Evolutionary conservation across 2,113 vertebrate species (phyloP).

Genomic region (Catharus bicknelli): DNA sequence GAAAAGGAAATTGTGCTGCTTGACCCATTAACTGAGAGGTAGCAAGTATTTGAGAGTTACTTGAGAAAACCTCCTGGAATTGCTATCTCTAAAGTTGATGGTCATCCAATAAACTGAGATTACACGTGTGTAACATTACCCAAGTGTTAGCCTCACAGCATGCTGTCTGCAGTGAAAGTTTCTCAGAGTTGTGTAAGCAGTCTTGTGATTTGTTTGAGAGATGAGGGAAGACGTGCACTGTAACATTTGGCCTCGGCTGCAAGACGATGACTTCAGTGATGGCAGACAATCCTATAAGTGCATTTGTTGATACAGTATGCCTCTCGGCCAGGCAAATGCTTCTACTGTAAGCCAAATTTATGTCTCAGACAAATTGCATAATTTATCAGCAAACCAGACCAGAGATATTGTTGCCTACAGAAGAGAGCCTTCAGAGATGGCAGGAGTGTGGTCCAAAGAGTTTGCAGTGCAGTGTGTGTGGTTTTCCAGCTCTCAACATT

Average conservation of each 20-base stretch:
- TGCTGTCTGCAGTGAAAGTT: slow-evolving; percentile 27
- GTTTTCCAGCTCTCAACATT: neutral
- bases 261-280: neutral
- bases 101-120: slow-evolving; percentile 34
- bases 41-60: slow-evolving; percentile 15
- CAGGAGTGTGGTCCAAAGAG: slow-evolving; percentile 3
- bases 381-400: slow-evolving; percentile 41
- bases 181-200: slow-evolving; percentile 42
- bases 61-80: slow-evolving; percentile 34
- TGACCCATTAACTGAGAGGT: slow-evolving; percentile 36
- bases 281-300: slow-evolving; percentile 46
- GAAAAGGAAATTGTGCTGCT: neutral
- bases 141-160: neutral
- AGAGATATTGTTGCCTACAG: slow-evolving; percentile 43
- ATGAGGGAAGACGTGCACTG: neutral
- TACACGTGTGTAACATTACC: neutral
- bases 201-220: slow-evolving; percentile 41
- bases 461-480: neutral
- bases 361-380: slow-evolving; percentile 29
- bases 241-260: slow-evolving; percentile 7
- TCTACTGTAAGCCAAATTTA: slow-evolving; percentile 59
- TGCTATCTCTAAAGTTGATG: slow-evolving; percentile 40
- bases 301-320: slow-evolving; percentile 59
- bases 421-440: slow-evolving; percentile 37
- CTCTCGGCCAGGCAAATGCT: slow-evolving; percentile 6